Evolutionary conservation across 1,140 invertebrate species (phyloP), one percentile per base, ranked within the genome.

Genomic region (Hypothenemus hampei): DNA sequence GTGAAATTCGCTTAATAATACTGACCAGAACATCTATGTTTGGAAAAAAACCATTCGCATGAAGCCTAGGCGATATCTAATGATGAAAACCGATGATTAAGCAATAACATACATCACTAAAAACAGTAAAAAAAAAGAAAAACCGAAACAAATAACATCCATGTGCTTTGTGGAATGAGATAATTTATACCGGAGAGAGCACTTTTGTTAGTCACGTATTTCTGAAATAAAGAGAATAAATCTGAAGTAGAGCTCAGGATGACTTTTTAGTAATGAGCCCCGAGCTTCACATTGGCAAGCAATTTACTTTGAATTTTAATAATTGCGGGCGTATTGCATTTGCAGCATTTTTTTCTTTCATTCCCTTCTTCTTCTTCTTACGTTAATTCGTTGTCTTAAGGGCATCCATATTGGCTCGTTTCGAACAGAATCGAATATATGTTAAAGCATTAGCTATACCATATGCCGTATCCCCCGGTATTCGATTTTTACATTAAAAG

Each of bases 211-310:
- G 50, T 53, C 50, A 53, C 50, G 50, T 53, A 53, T 53, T 53
- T 23, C 40, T 37, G 50, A 45, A 53, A 53, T 53, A 45, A 53
- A 53, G 50, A 53, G 41, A 45, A 53, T 53, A 53, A 53, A 53
- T 53, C 41, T 40, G 20, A 45, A 45, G 50, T 45, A 53, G 50
- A 53, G 50, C 40, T 40, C 41, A 20, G 35, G 50, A 53, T 53
- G 50, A 53, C 50, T 53, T 53, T 53, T 53, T 53, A 53, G 50
- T 53, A 53, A 53, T 45, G 50, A 53, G 41, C 50, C 40, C 33
- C 33, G 50, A 53, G 41, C 40, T 45, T 41, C 37, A 37, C 35
- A 53, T 53, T 53, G 50, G 50, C 50, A 37, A 45, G 50, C 50
- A 53, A 53, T 53, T 53, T 53, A 53, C 18, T 37, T 53, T 33